Evolutionary conservation across 2,113 vertebrate species (phyloP).

Genomic region (Puma concolor): DNA sequence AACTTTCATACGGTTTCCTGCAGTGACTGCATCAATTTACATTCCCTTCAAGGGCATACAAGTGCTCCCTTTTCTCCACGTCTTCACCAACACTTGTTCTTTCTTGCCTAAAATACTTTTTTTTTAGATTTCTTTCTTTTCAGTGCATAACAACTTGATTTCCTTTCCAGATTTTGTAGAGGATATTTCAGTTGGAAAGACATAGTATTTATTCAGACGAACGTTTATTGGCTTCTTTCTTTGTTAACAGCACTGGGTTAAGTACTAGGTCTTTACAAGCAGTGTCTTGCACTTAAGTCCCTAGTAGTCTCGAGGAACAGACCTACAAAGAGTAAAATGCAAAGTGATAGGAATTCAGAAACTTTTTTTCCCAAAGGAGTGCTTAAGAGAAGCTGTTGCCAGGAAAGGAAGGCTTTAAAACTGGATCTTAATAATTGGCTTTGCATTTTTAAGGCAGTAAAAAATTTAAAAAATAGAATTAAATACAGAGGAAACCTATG

Average conservation of each 20-base stretch:
- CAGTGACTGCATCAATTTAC: not conserved
- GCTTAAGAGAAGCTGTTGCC: not conserved
- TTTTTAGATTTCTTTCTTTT: not conserved
- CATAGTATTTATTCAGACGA: not conserved
- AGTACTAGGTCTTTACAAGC: not conserved
- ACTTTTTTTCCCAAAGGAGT: not conserved
- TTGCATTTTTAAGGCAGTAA: not conserved
- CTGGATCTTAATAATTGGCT: not conserved
- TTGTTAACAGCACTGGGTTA: not conserved
- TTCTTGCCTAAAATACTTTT: not conserved
- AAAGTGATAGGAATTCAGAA: not conserved
- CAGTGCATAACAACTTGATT: not conserved
- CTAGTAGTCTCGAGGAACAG: not conserved
- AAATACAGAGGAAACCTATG: not conserved
- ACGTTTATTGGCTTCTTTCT: not conserved
- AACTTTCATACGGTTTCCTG: not conserved
- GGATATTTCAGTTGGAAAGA: not conserved
- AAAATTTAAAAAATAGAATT: not conserved
- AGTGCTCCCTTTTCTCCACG: not conserved
- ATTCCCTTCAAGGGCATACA: not conserved
- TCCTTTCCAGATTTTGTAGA: not conserved
- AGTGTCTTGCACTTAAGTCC: not conserved
- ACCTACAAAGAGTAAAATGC: not conserved
- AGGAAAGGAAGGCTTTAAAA: not conserved
- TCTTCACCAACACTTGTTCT: not conserved